phyloP scores from a whole-genome alignment of 1,140 invertebrate species.

The Papilio glaucus region DNA sequence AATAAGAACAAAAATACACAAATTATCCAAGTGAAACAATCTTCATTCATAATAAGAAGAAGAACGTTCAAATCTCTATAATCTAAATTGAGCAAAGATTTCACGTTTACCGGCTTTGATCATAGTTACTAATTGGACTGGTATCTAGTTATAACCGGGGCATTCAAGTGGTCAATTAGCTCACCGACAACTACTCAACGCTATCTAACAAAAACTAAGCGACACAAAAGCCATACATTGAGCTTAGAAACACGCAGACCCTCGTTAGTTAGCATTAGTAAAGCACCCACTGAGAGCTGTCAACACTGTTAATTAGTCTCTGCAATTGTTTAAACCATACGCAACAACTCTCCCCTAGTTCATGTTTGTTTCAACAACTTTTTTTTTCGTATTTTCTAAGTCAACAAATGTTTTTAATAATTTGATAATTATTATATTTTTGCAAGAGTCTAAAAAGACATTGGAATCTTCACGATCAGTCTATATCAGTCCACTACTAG shows the following conservation, averaged over 20 bases:
- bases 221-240: neutral
- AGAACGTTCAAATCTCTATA: neutral
- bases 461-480: no score
- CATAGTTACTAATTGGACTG: neutral
- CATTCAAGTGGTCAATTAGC: constrained; percentile 12
- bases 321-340: constrained; percentile 6
- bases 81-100: neutral
- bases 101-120: neutral
- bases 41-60: no score
- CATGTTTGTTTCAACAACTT: neutral
- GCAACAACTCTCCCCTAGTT: neutral
- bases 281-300: neutral
- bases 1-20: no score
- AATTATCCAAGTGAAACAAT: no score
- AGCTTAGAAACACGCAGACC: constrained; percentile 6
- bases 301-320: constrained; percentile 1
- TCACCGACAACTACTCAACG: neutral
- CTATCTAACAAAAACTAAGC: neutral
- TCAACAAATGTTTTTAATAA: neutral
- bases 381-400: neutral
- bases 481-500: no score
- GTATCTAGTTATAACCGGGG: neutral
- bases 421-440: no score
- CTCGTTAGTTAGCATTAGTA: constrained; percentile 15
- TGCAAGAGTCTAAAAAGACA: no score